phyloP scores from a whole-genome alignment of 2,113 vertebrate species.

The Hiodon tergisus region DNA sequence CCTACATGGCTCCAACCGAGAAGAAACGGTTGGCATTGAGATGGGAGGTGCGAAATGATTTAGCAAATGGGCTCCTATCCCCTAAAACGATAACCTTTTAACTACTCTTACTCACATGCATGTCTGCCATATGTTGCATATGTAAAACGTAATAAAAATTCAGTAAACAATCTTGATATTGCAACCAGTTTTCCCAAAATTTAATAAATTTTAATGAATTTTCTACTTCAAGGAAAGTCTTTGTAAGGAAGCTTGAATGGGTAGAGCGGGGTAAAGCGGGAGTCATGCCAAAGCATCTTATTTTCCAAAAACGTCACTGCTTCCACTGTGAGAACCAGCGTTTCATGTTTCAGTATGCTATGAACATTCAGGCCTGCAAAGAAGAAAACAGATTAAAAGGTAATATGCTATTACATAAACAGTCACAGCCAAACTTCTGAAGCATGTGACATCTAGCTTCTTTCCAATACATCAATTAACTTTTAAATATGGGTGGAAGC shows the following conservation, averaged over 20 bases:
- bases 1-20: slow-evolving; percentile 75
- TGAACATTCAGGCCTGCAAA: slow-evolving; percentile 77
- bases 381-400: not conserved
- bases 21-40: slow-evolving; percentile 78
- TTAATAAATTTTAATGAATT: not conserved
- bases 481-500: too few relatives aligned
- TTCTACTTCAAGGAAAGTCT: slow-evolving; percentile 53
- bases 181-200: not conserved
- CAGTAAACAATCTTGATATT: slow-evolving; percentile 10
- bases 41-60: slow-evolving; percentile 74
- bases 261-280: slow-evolving; percentile 62
- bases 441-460: too few relatives aligned
- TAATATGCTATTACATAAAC: too few relatives aligned
- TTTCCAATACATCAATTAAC: too few relatives aligned
- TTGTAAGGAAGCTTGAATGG: slow-evolving; percentile 73
- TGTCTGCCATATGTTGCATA: not conserved
- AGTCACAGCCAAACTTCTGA: not conserved
- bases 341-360: slow-evolving; percentile 80
- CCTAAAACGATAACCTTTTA: slow-evolving; percentile 35
- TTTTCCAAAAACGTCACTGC: slow-evolving; percentile 73
- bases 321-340: slow-evolving; percentile 71
- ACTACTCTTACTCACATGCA: not conserved
- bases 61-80: slow-evolving; percentile 69
- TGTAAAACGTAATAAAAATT: slow-evolving; percentile 38
- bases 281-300: slow-evolving; percentile 79